These are phyloP conservation scores for Channa maculata DNA, from an alignment of 2,113 vertebrate species.

Conservation along the genomic window DNA sequence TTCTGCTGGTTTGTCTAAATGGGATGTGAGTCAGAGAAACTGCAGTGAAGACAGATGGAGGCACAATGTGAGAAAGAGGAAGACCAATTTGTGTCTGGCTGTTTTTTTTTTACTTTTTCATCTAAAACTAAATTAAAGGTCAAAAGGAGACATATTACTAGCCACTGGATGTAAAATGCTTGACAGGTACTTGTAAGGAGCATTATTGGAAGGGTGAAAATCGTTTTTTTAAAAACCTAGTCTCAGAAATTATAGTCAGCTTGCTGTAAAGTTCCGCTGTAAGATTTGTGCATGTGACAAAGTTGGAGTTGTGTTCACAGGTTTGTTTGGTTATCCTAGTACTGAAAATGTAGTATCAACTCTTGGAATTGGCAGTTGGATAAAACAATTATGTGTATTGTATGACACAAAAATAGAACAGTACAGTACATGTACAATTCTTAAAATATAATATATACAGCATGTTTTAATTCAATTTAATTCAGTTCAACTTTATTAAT, in stretches of 20 bases:
- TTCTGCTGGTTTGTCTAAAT: constrained; percentile 66
- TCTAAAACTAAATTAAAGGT: constrained; percentile 30
- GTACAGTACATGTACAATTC: no score
- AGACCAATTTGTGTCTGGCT: constrained; percentile 4
- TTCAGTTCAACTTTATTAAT: no score
- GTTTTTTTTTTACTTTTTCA: constrained; percentile 1
- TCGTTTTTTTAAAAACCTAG: not conserved
- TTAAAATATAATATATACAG: no score
- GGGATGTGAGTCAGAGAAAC: constrained; percentile 63
- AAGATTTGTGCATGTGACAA: constrained; percentile 2
- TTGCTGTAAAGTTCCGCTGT: not conserved
- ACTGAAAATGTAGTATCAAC: not conserved
- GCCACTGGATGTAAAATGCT: constrained; percentile 7
- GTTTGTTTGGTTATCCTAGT: not conserved
- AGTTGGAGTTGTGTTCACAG: not conserved
- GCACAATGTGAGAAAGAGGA: constrained; percentile 6
- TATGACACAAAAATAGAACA: no score
- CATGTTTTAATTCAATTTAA: no score
- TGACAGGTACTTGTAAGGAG: constrained; percentile 12
- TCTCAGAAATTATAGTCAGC: not conserved
- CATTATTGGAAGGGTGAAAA: constrained; percentile 3
- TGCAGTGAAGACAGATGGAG: constrained; percentile 36
- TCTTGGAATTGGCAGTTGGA: no score
- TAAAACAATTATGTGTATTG: no score
- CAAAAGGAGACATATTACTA: constrained; percentile 11